Conservation (phyloP, 2,797 vertebrate species). For the Lacerta viridis region DNA sequence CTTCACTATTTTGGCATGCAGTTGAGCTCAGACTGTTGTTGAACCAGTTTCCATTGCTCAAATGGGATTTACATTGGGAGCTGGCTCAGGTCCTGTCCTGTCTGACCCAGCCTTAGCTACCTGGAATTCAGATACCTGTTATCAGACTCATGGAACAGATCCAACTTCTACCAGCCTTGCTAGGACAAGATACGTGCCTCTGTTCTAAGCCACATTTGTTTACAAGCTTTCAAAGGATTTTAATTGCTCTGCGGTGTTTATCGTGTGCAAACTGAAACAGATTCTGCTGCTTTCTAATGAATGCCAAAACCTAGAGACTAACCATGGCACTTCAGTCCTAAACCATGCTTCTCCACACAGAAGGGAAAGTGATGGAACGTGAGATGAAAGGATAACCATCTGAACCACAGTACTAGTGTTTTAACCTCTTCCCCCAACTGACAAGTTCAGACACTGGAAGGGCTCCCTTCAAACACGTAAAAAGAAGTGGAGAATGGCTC, state of each 20-base stretch:
- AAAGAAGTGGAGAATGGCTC: background rate
- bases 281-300: conserved; percentile 29
- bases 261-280: background rate
- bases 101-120: background rate
- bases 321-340: conserved; percentile 56
- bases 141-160: background rate
- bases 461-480: background rate
- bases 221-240: conserved; percentile 68
- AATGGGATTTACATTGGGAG: background rate
- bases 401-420: conserved; percentile 60
- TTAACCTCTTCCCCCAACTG: conserved; percentile 67
- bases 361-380: conserved; percentile 17
- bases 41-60: background rate
- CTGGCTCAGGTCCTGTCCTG: background rate
- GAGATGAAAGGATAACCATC: conserved; percentile 56
- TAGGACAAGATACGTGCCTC: background rate
- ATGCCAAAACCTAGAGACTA: conserved; percentile 60
- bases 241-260: conserved; percentile 49
- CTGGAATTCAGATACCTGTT: background rate
- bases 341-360: conserved; percentile 66
- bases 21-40: background rate
- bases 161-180: background rate
- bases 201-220: conserved; percentile 48
- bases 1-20: background rate
- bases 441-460: background rate